These are phyloP conservation scores for Drosophila trapezifrons DNA, from an alignment of 1,140 invertebrate species.

Conservation along the genomic window DNA sequence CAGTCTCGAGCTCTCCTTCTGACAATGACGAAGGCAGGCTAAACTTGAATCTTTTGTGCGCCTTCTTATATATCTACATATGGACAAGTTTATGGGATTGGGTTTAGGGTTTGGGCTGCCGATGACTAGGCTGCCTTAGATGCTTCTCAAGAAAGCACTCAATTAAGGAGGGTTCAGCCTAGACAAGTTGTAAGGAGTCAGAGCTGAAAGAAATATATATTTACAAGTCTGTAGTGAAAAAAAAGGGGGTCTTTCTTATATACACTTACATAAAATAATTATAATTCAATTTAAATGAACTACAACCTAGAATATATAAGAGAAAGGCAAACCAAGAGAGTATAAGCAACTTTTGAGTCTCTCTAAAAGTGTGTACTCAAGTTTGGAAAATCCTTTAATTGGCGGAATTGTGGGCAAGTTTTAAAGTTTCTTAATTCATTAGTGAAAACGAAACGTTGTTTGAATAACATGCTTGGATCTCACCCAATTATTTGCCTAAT, in stretches of 20 bases:
- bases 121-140: conserved; percentile 40
- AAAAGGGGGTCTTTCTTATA: too few relatives aligned
- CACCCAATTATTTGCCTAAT: conserved; percentile 23
- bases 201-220: background rate
- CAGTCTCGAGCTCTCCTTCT: conserved; percentile 8
- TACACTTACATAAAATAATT: background rate
- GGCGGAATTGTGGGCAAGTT: background rate
- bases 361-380: too few relatives aligned
- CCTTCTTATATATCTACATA: conserved; percentile 18
- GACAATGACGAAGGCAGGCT: conserved; percentile 34
- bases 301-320: too few relatives aligned
- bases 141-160: conserved; percentile 25
- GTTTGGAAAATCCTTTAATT: background rate
- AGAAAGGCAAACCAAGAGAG: too few relatives aligned
- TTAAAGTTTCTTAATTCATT: conserved; percentile 4
- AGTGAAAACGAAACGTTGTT: conserved; percentile 4
- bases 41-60: conserved; percentile 31
- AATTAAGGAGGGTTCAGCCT: conserved; percentile 30
- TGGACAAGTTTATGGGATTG: conserved; percentile 6
- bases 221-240: background rate
- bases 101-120: conserved; percentile 20
- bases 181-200: background rate
- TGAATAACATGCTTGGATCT: background rate
- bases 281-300: background rate
- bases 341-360: background rate